Conservation (phyloP, 2,113 vertebrate species). For the Gymnorhina tibicen region DNA sequence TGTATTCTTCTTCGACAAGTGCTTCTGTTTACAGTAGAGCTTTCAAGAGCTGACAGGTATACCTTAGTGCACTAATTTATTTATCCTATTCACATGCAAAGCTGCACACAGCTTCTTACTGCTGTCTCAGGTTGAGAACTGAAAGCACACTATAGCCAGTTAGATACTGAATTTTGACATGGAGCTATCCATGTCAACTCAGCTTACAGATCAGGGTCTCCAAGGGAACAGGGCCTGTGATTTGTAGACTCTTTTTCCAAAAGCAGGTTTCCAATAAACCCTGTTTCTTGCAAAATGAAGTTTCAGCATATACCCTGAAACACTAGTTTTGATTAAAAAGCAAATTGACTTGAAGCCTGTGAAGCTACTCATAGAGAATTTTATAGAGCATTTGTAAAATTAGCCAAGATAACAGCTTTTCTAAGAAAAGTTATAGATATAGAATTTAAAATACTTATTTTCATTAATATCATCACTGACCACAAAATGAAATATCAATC, state of each 20-base stretch:
- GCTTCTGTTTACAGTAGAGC: slow-evolving; percentile 5
- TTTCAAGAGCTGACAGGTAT: slow-evolving; percentile 33
- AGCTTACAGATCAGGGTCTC: not conserved
- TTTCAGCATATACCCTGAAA: not conserved
- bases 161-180: not conserved
- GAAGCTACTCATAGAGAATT: not conserved
- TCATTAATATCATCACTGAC: not conserved
- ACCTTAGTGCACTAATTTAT: slow-evolving; percentile 23
- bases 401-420: not conserved
- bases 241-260: not conserved
- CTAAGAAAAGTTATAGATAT: not conserved
- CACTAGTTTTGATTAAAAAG: not conserved
- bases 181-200: not conserved
- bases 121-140: slow-evolving; percentile 1
- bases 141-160: not conserved
- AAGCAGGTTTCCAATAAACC: not conserved
- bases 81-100: slow-evolving; percentile 15
- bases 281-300: not conserved
- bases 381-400: not conserved
- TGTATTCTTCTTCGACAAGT: not conserved
- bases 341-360: not conserved
- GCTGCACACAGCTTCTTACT: slow-evolving; percentile 9
- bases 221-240: not conserved
- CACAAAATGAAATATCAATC: not conserved
- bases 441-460: not conserved